Conservation (phyloP, 2,888 invertebrate genomes). For the Tubulanus polymorphus region DNA sequence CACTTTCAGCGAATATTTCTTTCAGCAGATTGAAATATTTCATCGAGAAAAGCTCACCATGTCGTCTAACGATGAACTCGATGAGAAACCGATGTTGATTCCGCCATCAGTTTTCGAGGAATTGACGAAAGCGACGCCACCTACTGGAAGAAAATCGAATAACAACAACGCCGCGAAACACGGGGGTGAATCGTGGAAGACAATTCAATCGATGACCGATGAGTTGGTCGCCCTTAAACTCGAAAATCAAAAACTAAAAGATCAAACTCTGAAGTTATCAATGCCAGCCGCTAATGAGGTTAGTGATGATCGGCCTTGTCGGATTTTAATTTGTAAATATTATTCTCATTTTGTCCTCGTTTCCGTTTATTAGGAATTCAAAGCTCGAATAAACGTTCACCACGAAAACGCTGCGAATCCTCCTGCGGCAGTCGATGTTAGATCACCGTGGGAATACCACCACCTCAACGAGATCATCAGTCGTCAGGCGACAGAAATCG, state of each 20-base stretch:
- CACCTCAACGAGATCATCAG: conserved; percentile 40
- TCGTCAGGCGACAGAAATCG: conserved; percentile 37
- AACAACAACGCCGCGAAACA: too few relatives aligned
- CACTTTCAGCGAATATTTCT: too few relatives aligned
- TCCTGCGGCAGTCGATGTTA: too few relatives aligned
- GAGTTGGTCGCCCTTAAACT: conserved; percentile 28
- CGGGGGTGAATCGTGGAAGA: conserved; percentile 29
- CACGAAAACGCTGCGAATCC: neutral
- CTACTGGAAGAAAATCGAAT: too few relatives aligned
- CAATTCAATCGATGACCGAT: conserved; percentile 27
- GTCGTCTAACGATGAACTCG: too few relatives aligned
- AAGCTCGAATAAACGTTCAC: conserved; percentile 3
- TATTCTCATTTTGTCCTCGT: neutral
- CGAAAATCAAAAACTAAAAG: conserved; percentile 29
- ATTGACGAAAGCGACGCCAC: neutral
- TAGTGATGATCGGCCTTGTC: neutral
- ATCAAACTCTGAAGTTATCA: neutral
- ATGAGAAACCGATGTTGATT: neutral
- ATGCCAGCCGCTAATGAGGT: neutral
- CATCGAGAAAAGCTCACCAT: too few relatives aligned
- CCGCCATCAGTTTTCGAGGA: neutral
- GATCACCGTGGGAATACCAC: neutral
- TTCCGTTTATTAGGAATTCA: conserved; percentile 1
- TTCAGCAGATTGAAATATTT: too few relatives aligned
- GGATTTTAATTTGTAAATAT: neutral